Evolutionary conservation across 92 coral and sea anemone species (phyloP).

Genomic region (Nematostella vectensis): DNA sequence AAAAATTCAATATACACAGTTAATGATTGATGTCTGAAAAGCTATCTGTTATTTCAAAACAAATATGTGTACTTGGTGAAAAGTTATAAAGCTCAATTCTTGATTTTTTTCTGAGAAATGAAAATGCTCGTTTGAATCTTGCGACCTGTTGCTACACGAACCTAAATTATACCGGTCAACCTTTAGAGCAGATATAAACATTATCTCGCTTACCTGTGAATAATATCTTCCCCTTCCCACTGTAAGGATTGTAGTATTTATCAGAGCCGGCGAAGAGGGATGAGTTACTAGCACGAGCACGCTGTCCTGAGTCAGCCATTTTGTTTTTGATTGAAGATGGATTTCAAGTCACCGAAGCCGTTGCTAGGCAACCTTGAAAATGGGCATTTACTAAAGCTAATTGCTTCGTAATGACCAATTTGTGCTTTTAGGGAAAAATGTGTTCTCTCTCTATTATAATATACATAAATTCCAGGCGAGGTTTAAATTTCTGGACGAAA

Average conservation of each 20-base stretch:
- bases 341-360: constrained; percentile 35
- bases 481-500: too few relatives aligned
- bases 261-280: constrained; percentile 81
- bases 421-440: too few relatives aligned
- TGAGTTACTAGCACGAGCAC: constrained; percentile 25
- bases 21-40: too few relatives aligned
- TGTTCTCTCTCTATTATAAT: too few relatives aligned
- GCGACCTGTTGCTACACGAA: neutral
- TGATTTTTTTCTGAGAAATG: too few relatives aligned
- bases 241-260: constrained; percentile 82
- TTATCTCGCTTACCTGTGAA: constrained; percentile 60
- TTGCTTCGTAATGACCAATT: neutral
- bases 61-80: too few relatives aligned
- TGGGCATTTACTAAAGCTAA: neutral
- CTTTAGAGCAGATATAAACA: neutral
- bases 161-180: neutral
- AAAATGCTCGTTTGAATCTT: too few relatives aligned
- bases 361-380: constrained; percentile 54
- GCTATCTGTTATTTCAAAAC: too few relatives aligned
- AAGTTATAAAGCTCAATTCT: too few relatives aligned
- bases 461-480: too few relatives aligned
- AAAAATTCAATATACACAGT: too few relatives aligned
- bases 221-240: constrained; percentile 86
- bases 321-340: constrained; percentile 13
- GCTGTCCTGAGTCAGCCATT: constrained; percentile 56